Conservation (phyloP, 2,113 vertebrate genomes). For the Aleadryas rufinucha region DNA sequence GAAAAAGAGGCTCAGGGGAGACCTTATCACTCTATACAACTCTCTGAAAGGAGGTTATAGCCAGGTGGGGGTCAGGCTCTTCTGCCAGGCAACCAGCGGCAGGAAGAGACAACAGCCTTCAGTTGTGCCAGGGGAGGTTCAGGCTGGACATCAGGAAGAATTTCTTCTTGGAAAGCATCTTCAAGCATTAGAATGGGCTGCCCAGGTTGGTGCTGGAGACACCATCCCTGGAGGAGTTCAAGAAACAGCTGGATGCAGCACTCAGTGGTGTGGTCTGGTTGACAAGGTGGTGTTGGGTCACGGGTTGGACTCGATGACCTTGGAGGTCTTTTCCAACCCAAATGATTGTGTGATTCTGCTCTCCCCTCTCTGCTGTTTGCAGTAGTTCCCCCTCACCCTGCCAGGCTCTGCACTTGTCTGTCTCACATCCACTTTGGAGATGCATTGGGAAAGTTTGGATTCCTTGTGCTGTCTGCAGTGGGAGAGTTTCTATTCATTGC, state of each 20-base stretch:
- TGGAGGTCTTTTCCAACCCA: background rate
- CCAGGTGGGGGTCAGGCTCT: background rate
- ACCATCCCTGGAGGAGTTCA: background rate
- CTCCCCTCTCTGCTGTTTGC: background rate
- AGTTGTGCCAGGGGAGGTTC: background rate
- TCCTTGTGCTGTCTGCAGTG: background rate
- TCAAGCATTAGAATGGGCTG: background rate
- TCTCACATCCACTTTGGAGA: fast-evolving
- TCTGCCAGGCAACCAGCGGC: background rate
- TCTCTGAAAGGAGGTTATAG: background rate
- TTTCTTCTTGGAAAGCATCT: background rate
- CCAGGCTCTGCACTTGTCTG: background rate
- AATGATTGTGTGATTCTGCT: background rate
- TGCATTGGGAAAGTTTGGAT: background rate
- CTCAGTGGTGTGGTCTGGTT: background rate
- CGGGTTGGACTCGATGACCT: background rate
- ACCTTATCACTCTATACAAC: fast-evolving
- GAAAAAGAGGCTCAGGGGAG: background rate
- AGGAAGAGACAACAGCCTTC: background rate
- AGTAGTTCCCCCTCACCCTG: background rate
- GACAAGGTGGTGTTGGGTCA: background rate
- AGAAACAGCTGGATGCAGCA: background rate
- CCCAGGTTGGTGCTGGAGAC: background rate
- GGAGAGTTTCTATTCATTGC: background rate
- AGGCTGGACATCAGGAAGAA: background rate